Evolutionary conservation across 2,113 vertebrate genomes (phyloP), one percentile per base, ranked within the genome.

Genomic region (Gadus macrocephalus): DNA sequence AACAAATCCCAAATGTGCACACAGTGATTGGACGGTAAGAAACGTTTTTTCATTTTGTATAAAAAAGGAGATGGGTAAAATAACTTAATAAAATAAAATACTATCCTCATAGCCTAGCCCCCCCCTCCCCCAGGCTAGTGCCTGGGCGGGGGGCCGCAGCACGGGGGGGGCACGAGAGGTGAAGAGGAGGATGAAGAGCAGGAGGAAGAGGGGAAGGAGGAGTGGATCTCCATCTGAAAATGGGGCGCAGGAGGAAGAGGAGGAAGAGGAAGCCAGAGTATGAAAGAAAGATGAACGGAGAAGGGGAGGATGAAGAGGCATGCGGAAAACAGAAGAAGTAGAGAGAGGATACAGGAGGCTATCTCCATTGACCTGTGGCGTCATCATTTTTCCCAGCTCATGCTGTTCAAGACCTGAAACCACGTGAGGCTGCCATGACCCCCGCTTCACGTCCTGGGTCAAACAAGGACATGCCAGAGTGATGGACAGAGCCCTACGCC

Each of bases 291-390:
- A 60, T 16, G 71, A 64, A 79, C 69, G 84, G 64, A 70, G 75
- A 75, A 79, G 75, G 86, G 75, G 75, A 75, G 69, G 80, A 78
- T 74, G 19, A 66, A 42, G 73, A 83, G 80, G 81, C 79, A 85
- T 83, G 79, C 72, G 74, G 74, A 84, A 73, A 86, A 70, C 42
- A 87, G 81, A 78, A 83, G 70, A 62, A 27, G 60, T 62, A 89
- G 63, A 90, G 78, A 90, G 85, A 91, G 86, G 85, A 91, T 85
- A 88, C 75, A 89, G 69, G 14, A 88, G 53, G 75, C 83, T 83
- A 75, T 86, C 85, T 89, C 88, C 81, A 86, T 78, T 81, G 78
- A 72, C 58, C 78, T 73, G 79, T 77, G 79, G 74, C 42, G 75
- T 68, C 16, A 3, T 49, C 42, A 12, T 49, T 49, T 49, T 2